phyloP scores from a whole-genome alignment of 2,113 vertebrate genomes.

The Brachyhypopomus occidentalis region DNA sequence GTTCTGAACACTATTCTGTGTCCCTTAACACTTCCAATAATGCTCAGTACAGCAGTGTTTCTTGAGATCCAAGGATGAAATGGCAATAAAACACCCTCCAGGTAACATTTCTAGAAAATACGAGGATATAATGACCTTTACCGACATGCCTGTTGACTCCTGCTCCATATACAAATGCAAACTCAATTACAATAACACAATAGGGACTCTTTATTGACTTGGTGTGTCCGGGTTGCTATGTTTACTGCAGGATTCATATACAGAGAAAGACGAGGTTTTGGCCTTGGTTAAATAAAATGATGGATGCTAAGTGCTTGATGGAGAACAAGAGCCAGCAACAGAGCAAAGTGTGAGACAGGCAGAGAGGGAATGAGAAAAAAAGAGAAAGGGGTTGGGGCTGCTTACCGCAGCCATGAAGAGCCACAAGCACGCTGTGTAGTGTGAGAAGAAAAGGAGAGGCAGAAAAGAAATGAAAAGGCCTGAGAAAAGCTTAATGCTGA shows the following conservation, averaged over 20 bases:
- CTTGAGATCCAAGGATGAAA: constrained; percentile 6
- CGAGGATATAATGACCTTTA: constrained; percentile 27
- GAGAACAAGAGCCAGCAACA: background rate
- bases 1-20: background rate
- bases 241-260: constrained; percentile 7
- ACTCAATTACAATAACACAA: constrained; percentile 8
- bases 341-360: background rate
- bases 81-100: constrained; percentile 44
- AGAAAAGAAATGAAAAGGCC: background rate
- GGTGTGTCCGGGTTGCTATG: background rate
- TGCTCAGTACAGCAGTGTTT: constrained; percentile 15
- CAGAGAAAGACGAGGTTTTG: background rate
- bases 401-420: constrained; percentile 6
- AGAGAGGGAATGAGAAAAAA: background rate
- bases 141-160: constrained; percentile 29
- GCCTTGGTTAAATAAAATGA: background rate
- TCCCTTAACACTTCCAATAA: background rate
- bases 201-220: background rate
- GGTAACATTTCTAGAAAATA: constrained; percentile 52
- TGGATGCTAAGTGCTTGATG: background rate
- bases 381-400: background rate
- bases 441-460: background rate
- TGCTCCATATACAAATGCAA: constrained; percentile 40
- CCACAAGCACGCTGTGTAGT: constrained; percentile 6
- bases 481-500: background rate